phyloP scores from a whole-genome alignment of 2,888 invertebrate genomes.

The Seladonia tumulorum region DNA sequence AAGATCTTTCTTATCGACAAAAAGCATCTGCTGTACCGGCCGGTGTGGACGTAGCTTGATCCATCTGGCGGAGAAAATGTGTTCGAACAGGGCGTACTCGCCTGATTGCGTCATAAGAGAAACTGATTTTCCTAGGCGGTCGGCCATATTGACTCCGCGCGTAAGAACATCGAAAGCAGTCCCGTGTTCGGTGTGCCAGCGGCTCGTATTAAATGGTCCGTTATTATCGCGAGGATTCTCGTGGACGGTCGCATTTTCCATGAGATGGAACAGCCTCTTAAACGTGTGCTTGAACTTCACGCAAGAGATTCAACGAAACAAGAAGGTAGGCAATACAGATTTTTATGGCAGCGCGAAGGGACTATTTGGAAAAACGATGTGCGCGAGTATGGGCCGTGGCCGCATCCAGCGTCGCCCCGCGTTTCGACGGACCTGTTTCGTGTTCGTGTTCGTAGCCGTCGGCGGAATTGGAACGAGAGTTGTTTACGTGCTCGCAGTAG shows the following conservation, averaged over 20 bases:
- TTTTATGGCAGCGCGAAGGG: slow-evolving; percentile 46
- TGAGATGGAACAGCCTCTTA: too few species aligned
- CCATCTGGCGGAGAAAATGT: slow-evolving; percentile 71
- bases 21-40: slow-evolving; percentile 4
- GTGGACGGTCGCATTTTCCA: slow-evolving; percentile 1
- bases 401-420: slow-evolving; percentile 75
- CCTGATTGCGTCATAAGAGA: slow-evolving; percentile 79
- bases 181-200: slow-evolving; percentile 58
- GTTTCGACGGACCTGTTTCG: slow-evolving; percentile 77
- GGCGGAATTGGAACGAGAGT: slow-evolving; percentile 76
- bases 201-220: slow-evolving; percentile 46
- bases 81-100: slow-evolving; percentile 71
- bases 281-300: not conserved
- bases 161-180: slow-evolving; percentile 75
- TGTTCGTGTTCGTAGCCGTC: slow-evolving; percentile 70
- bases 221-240: slow-evolving; percentile 1
- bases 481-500: slow-evolving; percentile 74
- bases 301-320: slow-evolving; percentile 13
- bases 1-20: slow-evolving; percentile 9
- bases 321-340: slow-evolving; percentile 37
- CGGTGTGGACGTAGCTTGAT: slow-evolving; percentile 31
- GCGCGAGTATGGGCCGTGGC: slow-evolving; percentile 71
- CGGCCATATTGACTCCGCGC: slow-evolving; percentile 76
- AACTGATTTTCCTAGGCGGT: slow-evolving; percentile 73
- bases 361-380: slow-evolving; percentile 77